Evolutionary conservation across 2,797 vertebrate genomes (phyloP), one percentile per base, ranked within the genome.

Genomic region (Pampus argenteus): DNA sequence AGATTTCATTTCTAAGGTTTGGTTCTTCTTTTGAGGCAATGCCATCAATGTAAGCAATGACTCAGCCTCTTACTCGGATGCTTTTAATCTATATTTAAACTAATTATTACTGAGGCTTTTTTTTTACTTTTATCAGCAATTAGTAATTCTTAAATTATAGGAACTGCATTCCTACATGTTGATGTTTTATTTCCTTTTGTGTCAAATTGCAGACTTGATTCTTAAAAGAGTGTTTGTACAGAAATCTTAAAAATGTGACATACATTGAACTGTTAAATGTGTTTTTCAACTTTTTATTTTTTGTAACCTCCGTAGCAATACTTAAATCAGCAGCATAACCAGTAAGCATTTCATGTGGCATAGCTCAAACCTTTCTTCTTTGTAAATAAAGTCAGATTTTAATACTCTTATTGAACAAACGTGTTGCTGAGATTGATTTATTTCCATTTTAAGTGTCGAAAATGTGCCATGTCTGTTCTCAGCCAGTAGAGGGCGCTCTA

Each of bases 401-500:
- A 74, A 80, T 52, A 17, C 22, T 26, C 31, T 34, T 77, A 2
- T 36, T 55, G 51, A 71, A 69, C 28, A 17, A 40, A 71, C 11
- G 8, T 47, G 2, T 63, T 45, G 10, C n/a, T 55, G 34, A 49
- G 8, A 31, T 68, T 65, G 63, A 29, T 80, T 83, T 34, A 20
- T 10, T 22, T 54, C 0, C 36, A 4, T 44, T 58, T 42, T 13
- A 22, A 8, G 14, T 62, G 34, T 36, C 26, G 42, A 67, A 55
- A 18, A 8, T 20, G 5, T 31, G 13, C 36, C 56, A 76, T 88
- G 23, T 63, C 74, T 22, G 36, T 62, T 29, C 6, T 69, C 69
- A 15, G 62, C 89, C 93, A 92, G 80, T 59, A 92, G 92, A 87
- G 91, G 48, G 92, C 91, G 89, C 84, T 92, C 15, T 69, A 67